phyloP scores from a whole-genome alignment of 2,797 vertebrate species.

The Oreochromis mossambicus region DNA sequence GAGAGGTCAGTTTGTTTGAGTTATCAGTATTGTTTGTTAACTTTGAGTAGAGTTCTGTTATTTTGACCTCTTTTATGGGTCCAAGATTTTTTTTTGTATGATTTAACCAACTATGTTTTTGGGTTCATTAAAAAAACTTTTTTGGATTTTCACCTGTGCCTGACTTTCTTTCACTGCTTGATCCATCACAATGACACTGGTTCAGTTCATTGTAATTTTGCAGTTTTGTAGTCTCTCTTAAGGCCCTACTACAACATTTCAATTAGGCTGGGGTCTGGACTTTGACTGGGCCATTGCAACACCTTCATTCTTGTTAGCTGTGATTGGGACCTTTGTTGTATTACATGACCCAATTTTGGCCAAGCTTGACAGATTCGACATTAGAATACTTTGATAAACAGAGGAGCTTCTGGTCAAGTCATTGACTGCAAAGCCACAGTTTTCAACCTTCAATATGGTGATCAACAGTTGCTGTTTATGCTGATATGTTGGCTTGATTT shows the following conservation, averaged over 20 bases:
- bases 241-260: neutral
- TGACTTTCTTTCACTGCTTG: neutral
- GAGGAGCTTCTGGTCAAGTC: neutral
- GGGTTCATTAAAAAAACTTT: fast-evolving
- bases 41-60: neutral
- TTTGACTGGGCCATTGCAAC: neutral
- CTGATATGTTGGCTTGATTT: neutral
- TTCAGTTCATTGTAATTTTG: neutral
- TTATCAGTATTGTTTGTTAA: neutral
- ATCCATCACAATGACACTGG: neutral
- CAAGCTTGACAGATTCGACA: neutral
- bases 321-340: neutral
- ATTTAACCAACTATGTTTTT: neutral
- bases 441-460: neutral
- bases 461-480: neutral
- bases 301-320: neutral
- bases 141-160: neutral
- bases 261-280: neutral
- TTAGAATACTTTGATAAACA: neutral
- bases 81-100: neutral
- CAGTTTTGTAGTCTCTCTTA: fast-evolving
- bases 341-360: neutral
- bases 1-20: neutral
- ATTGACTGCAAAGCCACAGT: neutral
- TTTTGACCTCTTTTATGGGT: neutral